Conservation (phyloP, 2,797 vertebrate species). For the Paramormyrops hopkinsi region DNA sequence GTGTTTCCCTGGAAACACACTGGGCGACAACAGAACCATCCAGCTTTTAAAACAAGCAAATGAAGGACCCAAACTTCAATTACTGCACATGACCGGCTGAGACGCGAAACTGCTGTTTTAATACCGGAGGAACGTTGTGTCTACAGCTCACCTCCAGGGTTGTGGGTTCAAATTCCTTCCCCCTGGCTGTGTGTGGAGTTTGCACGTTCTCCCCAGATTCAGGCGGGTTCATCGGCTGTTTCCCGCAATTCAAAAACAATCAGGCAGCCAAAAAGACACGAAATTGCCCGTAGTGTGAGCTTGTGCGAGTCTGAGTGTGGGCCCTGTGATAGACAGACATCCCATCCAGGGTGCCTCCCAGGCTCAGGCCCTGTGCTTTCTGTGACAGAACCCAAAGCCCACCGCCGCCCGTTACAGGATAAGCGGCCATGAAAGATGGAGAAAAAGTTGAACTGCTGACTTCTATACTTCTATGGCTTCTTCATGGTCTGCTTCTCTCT, state of each 20-base stretch:
- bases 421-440: neutral
- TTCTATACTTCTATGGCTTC: neutral
- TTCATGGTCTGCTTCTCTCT: neutral
- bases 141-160: neutral
- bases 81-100: neutral
- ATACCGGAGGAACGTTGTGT: neutral
- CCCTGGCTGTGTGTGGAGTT: neutral
- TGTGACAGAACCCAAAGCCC: neutral
- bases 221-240: neutral
- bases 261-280: neutral
- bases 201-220: neutral
- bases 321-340: neutral
- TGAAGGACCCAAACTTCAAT: neutral
- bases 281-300: neutral
- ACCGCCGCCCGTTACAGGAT: neutral
- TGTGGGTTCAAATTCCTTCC: neutral
- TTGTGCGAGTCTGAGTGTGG: neutral
- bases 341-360: neutral
- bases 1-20: neutral
- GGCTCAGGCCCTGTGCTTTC: neutral
- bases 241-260: neutral
- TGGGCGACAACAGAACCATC: neutral
- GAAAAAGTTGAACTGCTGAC: neutral
- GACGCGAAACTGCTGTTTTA: neutral
- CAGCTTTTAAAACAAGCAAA: neutral